Percentiles rank a stretch among this genome's conserved stretches.
phyloP scores from a whole-genome alignment of 2,113 vertebrate species.

The Rhynchomys soricoides region DNA sequence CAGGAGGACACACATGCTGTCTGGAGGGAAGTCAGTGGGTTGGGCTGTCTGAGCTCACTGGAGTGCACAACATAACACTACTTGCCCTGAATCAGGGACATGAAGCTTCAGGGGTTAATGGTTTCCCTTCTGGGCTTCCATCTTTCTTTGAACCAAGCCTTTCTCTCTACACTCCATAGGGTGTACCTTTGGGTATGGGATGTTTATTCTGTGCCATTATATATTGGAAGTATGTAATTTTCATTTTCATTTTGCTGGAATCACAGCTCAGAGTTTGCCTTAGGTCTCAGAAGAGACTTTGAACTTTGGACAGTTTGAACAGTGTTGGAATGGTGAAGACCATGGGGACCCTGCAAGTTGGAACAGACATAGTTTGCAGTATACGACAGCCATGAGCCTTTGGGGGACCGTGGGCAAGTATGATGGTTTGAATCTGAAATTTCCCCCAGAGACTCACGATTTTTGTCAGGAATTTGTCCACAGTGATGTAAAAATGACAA shows the following conservation, averaged over 20 bases:
- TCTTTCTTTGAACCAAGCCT: background rate
- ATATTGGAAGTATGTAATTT: background rate
- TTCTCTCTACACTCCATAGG: background rate
- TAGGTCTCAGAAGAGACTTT: background rate
- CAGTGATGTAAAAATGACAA: background rate
- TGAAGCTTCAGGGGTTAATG: background rate
- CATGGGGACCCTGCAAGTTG: background rate
- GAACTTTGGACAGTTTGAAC: background rate
- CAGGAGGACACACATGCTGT: background rate
- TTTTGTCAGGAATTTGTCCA: background rate
- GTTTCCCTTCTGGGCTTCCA: background rate
- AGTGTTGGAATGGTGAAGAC: background rate
- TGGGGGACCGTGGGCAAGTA: background rate
- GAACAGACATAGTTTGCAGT: background rate
- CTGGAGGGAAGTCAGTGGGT: too few relatives aligned
- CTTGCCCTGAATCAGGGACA: background rate
- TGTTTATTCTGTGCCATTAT: background rate
- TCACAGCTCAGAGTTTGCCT: conserved; percentile 3
- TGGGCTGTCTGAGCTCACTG: background rate
- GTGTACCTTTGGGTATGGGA: background rate
- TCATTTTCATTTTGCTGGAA: background rate
- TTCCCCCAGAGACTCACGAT: background rate
- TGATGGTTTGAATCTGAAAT: background rate
- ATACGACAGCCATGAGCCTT: background rate
- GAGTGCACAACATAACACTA: background rate